Base-by-base conservation (phyloP, 2,888 invertebrate genomes). In the Aleiodes testaceus region DNA sequence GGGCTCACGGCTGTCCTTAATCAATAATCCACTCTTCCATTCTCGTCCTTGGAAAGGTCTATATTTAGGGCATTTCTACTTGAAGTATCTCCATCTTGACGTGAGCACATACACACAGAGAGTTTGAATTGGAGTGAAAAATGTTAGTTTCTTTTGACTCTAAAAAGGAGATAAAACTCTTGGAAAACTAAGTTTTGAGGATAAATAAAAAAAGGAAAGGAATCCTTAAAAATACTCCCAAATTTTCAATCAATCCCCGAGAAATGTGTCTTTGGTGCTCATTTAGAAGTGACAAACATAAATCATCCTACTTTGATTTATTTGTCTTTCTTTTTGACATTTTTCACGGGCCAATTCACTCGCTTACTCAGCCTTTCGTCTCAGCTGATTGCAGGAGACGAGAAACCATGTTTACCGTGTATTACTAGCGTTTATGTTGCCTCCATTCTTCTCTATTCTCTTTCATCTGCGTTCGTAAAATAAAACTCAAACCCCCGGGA, bases 281-380 rank as follows among this genome's bases (percentile, higher is more conserved):
- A 36, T 59, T 59, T 59, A 50, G 12, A 30, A 59, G 36, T 16
- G 59, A 59, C 59, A 59, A 59, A 59, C 59, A 59, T 59, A 16
- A 59, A 59, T 59, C 59, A 59, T 18, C 18, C 69, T 67, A 36
- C 49, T 66, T 73, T 72, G 68, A 77, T 82, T 78, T 84, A 81
- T 85, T 85, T 86, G 80, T 81, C 80, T 81, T 82, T 79, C 81
- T 76, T 77, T 59, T 59, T 79, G 77, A 76, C 79, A 78, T 79
- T 79, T 75, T 74, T 75, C 72, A 77, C 74, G 77, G 73, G 59
- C 72, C 81, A 83, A 84, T 87, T 87, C 85, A 84, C 86, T 85
- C 85, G 86, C 80, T 74, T 78, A 71, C 65, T 73, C 74, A 72
- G 72, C 65, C 11, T 20, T 11, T 53, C 66, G 36, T 42, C 42